phyloP scores from a whole-genome alignment of 2,888 invertebrate species.

The Eupithecia pulchellata region DNA sequence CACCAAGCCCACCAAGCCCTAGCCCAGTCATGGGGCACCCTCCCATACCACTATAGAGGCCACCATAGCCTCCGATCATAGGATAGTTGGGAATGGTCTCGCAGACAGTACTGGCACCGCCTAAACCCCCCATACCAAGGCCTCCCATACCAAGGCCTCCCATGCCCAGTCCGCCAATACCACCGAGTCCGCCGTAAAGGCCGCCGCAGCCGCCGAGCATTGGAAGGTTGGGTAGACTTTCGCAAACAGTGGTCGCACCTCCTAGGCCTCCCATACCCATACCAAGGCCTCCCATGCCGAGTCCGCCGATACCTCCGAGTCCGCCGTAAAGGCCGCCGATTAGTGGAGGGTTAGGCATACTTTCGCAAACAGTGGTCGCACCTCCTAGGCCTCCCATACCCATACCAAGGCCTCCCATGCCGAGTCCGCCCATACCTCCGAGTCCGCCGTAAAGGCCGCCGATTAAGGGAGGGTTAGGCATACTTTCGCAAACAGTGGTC shows the following conservation, averaged over 20 bases:
- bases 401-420: not conserved
- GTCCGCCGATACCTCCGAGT: not conserved
- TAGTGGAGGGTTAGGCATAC: constrained; percentile 24
- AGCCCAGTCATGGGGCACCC: not conserved
- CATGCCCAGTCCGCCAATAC: not conserved
- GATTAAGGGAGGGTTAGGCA: constrained; percentile 22
- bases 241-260: constrained; percentile 30
- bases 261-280: not conserved
- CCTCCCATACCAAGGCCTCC: not conserved
- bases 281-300: not conserved
- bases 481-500: constrained; percentile 34
- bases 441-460: not conserved
- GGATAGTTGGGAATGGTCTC: not conserved
- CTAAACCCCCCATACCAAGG: constrained; percentile 7
- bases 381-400: not conserved
- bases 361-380: constrained; percentile 34
- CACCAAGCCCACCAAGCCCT: not conserved
- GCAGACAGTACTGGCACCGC: not conserved
- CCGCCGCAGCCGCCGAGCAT: not conserved
- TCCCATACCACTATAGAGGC: not conserved
- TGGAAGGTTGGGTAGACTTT: constrained; percentile 28
- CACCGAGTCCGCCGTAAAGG: not conserved
- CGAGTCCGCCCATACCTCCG: not conserved
- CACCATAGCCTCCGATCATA: not conserved
- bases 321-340: not conserved